Conservation (phyloP, 2,888 invertebrate genomes). For the Zeuzera pyrina region DNA sequence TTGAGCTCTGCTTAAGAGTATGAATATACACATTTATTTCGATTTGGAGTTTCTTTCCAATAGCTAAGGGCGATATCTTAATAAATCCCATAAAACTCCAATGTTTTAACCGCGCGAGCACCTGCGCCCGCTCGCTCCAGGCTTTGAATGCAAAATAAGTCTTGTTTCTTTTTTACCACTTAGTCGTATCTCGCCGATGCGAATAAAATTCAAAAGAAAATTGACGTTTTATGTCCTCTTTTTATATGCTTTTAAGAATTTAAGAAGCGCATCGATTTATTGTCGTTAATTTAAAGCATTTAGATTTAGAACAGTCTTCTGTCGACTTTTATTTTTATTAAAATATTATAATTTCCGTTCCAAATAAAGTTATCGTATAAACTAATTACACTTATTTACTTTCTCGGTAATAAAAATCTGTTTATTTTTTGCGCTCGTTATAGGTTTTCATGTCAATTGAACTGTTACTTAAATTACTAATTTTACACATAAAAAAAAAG, state of each 20-base stretch:
- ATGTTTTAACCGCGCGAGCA: slow-evolving; percentile 64
- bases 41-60: slow-evolving; percentile 45
- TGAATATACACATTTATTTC: slow-evolving; percentile 35
- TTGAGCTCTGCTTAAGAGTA: no score
- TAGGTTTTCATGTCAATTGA: no score
- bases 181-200: slow-evolving; percentile 51
- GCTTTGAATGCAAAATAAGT: slow-evolving; percentile 69
- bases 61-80: slow-evolving; percentile 61
- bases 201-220: slow-evolving; percentile 58
- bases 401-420: no score
- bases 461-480: no score
- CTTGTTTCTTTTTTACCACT: slow-evolving; percentile 71
- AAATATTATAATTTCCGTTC: no score
- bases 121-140: slow-evolving; percentile 56
- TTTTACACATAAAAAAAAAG: no score
- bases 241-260: slow-evolving; percentile 24
- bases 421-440: no score
- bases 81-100: slow-evolving; percentile 69
- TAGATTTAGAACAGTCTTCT: no score
- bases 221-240: slow-evolving; percentile 45
- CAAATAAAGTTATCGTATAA: no score
- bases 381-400: no score
- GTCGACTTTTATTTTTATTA: no score
- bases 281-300: slow-evolving; percentile 14
- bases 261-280: slow-evolving; percentile 21